These are phyloP conservation scores for Drosophila ustulata DNA, from an alignment of 2,888 invertebrate species.

Conservation along the genomic window DNA sequence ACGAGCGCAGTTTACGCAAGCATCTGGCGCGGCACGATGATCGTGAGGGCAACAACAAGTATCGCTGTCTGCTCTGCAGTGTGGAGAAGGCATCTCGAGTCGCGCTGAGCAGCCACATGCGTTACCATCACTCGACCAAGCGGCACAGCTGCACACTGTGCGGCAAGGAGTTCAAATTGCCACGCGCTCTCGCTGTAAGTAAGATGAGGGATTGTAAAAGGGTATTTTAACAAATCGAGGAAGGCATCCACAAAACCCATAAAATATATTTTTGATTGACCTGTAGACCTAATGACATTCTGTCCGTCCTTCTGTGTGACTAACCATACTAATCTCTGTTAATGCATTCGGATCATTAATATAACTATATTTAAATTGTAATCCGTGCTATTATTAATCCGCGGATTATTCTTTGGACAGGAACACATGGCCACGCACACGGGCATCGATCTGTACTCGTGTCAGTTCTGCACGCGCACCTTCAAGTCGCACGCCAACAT, in stretches of 20 bases:
- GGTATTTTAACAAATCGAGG: neutral
- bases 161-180: conserved; percentile 68
- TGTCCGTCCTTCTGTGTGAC: no score
- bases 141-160: conserved; percentile 70
- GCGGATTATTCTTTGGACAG: conserved; percentile 54
- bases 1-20: conserved; percentile 71
- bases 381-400: neutral
- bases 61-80: conserved; percentile 62
- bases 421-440: conserved; percentile 84
- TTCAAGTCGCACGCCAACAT: conserved; percentile 84
- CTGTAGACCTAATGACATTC: no score
- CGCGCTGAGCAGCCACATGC: conserved; percentile 69
- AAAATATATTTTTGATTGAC: no score
- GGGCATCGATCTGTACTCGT: conserved; percentile 82
- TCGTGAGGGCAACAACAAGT: conserved; percentile 65
- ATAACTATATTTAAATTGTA: no score
- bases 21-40: conserved; percentile 70
- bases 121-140: conserved; percentile 72
- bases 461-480: conserved; percentile 82
- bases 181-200: conserved; percentile 62
- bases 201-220: neutral
- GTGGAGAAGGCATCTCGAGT: conserved; percentile 69
- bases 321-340: no score
- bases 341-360: no score
- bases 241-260: neutral